Base-by-base conservation (phyloP, 2,113 vertebrate genomes). In the Python bivittatus region DNA sequence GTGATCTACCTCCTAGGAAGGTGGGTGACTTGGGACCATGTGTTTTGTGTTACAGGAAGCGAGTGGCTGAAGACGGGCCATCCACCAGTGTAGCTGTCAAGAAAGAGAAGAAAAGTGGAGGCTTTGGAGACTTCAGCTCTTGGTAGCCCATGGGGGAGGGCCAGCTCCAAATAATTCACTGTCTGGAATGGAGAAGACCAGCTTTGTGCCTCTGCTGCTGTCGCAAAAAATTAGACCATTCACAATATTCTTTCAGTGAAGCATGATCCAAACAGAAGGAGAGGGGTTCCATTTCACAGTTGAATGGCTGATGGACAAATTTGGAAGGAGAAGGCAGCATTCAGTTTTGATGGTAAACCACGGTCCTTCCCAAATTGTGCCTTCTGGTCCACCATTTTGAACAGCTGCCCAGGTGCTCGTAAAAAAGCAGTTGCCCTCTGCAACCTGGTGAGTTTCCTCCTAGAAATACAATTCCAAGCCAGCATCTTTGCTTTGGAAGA, bases 121-220 rank as follows among this genome's bases (percentile, higher is more conserved):
- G 97, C 91, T 99, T 99, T 0, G 98, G 98, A 90, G 98, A 99
- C 96, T 99, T 99, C 97, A 99, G 99, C 97, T 99, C 99, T 85
- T 99, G 99, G 99, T 99, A 99, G 98, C 93, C 86, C 88, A 4
- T 0, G 1, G 0, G 0, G 44, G 90, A 93, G 93, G 94, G 85
- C 95, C 48, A 92, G 89, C 89, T 88, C 95, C 91, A 93, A 57
- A 85, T 92, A 84, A 29, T 44, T 90, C 1, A n/a, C 91, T 93
- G 94, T 95, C 92, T 91, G 91, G 93, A 9, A 44, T 84, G 89
- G n/a, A 83, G 53, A 7, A 48, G 95, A 91, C 91, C 94, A 93
- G 94, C 91, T 93, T 33, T 52, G 33, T 91, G 93, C 93, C 54
- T 92, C 86, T 52, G 92, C 88, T 88, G 85, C 86, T 57, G 68